Evolutionary conservation across 2,888 invertebrate species (phyloP).

Genomic region (Cordylochernes scorpioides): DNA sequence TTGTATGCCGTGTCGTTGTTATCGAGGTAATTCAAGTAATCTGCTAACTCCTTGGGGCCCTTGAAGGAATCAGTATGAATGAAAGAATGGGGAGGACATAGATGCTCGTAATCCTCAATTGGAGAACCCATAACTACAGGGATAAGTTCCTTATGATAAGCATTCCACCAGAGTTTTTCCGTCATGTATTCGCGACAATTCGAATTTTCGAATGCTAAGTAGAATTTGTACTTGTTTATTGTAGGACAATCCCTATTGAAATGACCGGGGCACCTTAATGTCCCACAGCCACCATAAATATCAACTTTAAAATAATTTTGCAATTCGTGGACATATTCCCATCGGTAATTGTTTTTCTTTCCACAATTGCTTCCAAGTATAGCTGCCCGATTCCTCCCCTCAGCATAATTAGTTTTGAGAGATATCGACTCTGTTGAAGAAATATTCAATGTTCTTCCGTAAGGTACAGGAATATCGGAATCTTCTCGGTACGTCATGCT

Average conservation of each 20-base stretch:
- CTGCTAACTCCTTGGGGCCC: constrained; percentile 9
- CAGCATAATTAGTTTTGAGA: constrained; percentile 3
- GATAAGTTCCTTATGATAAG: constrained; percentile 22
- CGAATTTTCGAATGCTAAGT: constrained; percentile 40
- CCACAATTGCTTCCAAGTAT: constrained; percentile 18
- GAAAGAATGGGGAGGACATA: constrained; percentile 34
- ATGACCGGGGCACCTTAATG: constrained; percentile 34
- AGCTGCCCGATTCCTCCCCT: constrained; percentile 11
- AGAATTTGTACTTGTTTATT: constrained; percentile 35
- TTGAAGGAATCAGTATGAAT: constrained; percentile 31
- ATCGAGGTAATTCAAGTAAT: constrained; percentile 9
- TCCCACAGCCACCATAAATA: constrained; percentile 20
- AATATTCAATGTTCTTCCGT: constrained; percentile 19
- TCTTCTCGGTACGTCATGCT: constrained; percentile 27
- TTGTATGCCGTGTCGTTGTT: constrained; percentile 10
- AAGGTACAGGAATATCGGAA: constrained; percentile 23
- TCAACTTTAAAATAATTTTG: constrained; percentile 19
- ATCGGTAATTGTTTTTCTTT: constrained; percentile 17
- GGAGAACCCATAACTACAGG: constrained; percentile 37
- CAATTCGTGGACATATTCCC: constrained; percentile 18
- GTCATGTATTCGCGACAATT: constrained; percentile 40
- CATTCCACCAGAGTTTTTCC: constrained; percentile 40
- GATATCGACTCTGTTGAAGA: too few relatives aligned
- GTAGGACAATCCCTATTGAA: constrained; percentile 31
- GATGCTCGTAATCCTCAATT: constrained; percentile 22